Conservation (phyloP, 2,113 vertebrate genomes). For the Conger conger region DNA sequence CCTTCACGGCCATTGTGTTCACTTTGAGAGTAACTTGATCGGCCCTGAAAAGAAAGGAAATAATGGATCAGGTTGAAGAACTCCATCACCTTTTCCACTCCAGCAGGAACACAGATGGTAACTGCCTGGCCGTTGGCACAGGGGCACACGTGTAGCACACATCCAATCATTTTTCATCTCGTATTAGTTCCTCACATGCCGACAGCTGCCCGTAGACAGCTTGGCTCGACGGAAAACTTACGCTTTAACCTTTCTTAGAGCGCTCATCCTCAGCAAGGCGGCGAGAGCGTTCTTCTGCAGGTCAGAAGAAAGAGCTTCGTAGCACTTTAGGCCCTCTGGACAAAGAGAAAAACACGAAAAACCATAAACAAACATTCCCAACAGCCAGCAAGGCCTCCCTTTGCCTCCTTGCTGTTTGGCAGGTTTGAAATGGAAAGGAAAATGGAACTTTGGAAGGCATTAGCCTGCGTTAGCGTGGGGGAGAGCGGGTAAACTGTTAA, state of each 20-base stretch:
- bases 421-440: too few relatives aligned
- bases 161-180: neutral
- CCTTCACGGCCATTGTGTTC: constrained; percentile 71
- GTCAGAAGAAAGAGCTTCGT: constrained; percentile 85
- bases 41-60: constrained; percentile 57
- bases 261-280: constrained; percentile 75
- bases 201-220: neutral
- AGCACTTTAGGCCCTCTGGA: constrained; percentile 72
- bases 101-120: neutral
- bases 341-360: neutral
- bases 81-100: neutral
- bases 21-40: constrained; percentile 65
- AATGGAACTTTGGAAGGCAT: neutral
- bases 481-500: neutral
- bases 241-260: constrained; percentile 72
- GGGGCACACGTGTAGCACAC: neutral
- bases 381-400: neutral
- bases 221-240: constrained; percentile 55
- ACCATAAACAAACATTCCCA: neutral
- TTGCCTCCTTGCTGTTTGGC: neutral
- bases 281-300: constrained; percentile 88
- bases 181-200: neutral
- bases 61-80: neutral
- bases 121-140: neutral
- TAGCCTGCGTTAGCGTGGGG: neutral